A percentile compares a stretch with the other conserved stretches of the same genome.
Evolutionary conservation across 1,140 invertebrate species (phyloP).

Genomic region (Heterodera carotae): DNA sequence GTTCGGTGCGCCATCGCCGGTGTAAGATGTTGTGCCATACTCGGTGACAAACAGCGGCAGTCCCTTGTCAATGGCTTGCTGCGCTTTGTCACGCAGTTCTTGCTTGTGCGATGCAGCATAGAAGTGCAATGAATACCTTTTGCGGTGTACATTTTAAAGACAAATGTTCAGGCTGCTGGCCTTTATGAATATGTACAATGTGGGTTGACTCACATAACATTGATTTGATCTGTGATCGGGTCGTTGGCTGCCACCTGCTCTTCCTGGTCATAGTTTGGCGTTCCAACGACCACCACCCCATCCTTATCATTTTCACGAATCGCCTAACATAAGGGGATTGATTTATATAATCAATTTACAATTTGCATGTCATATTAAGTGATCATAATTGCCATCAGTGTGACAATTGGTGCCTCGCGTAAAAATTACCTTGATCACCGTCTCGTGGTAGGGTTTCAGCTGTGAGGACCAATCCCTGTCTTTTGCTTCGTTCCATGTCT

Average conservation of each 20-base stretch:
- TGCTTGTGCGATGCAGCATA: slow-evolving; percentile 32
- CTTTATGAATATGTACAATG: neutral
- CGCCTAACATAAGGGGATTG: neutral
- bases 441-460: slow-evolving; percentile 23
- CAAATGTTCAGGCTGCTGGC: neutral
- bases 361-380: neutral
- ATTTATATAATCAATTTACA: neutral
- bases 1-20: slow-evolving; percentile 11
- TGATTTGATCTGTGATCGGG: slow-evolving; percentile 23
- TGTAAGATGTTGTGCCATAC: slow-evolving; percentile 14
- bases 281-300: slow-evolving; percentile 23
- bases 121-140: slow-evolving; percentile 25
- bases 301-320: slow-evolving; percentile 28
- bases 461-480: slow-evolving; percentile 11
- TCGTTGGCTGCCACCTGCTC: slow-evolving; percentile 13
- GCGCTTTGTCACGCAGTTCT: slow-evolving; percentile 28
- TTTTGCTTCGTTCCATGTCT: slow-evolving; percentile 27
- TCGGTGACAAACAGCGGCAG: slow-evolving; percentile 38
- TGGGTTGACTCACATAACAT: slow-evolving; percentile 15
- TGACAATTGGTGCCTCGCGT: neutral
- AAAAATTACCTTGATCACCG: slow-evolving; percentile 13
- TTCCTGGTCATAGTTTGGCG: slow-evolving; percentile 27
- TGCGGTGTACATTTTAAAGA: neutral
- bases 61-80: slow-evolving; percentile 20
- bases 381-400: neutral